phyloP scores from a whole-genome alignment of 1,140 invertebrate species.

The Lamellibrachia luymesi region DNA sequence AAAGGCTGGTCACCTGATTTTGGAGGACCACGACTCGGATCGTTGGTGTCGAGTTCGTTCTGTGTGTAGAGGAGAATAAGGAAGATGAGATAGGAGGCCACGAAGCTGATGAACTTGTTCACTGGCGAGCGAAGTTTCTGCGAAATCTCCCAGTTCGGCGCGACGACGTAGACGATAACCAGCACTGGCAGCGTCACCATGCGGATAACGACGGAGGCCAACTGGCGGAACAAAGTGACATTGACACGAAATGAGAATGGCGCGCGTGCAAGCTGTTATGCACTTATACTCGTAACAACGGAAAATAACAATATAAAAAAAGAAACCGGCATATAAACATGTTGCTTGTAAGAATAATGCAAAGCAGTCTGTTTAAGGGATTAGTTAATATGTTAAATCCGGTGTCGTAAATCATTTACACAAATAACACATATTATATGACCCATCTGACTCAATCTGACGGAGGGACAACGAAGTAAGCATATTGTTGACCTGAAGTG shows the following conservation, averaged over 20 bases:
- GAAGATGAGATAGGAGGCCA: slow-evolving; percentile 12
- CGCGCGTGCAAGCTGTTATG: not conserved
- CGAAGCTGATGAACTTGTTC: slow-evolving; percentile 22
- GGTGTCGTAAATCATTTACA: not conserved
- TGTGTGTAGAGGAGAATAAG: slow-evolving; percentile 12
- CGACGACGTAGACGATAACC: not conserved
- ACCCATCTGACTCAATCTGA: not conserved
- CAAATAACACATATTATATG: not conserved
- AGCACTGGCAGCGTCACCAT: not conserved
- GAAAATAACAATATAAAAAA: not conserved
- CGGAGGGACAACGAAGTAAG: too few species aligned
- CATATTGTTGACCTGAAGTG: too few species aligned
- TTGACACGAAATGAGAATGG: not conserved
- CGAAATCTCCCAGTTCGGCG: not conserved
- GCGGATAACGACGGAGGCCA: not conserved
- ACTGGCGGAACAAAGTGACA: not conserved
- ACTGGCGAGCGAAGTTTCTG: not conserved
- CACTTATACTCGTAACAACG: not conserved
- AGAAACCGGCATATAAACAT: too few species aligned
- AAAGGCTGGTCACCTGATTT: slow-evolving; percentile 13
- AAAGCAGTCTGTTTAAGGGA: too few species aligned
- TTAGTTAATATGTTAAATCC: too few species aligned
- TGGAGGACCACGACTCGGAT: not conserved
- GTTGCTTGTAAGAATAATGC: too few species aligned
- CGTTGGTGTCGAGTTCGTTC: not conserved